Evolutionary conservation across 2,888 invertebrate species (phyloP), one percentile per base, ranked within the genome.

Genomic region (Ornithoptera priamus): DNA sequence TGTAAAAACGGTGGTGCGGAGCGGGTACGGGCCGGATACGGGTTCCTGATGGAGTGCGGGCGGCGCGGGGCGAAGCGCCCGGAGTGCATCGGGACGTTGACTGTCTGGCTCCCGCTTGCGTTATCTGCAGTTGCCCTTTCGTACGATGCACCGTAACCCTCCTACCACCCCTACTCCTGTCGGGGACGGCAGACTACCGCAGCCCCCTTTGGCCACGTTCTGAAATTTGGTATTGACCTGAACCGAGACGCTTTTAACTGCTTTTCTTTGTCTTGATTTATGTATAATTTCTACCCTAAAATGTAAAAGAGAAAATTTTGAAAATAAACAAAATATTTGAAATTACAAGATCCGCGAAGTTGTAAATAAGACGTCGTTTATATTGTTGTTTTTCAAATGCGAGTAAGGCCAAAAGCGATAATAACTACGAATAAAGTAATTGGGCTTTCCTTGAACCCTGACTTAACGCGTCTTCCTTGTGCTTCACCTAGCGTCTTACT

Each of bases 71-170:
- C 72, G 72, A 77, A 76, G 75, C 80, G 78, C 77, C 76, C 81
- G 84, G 86, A 86, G 84, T 88, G 89, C 89, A 90, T 87, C 87
- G 90, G 91, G 90, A 89, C 91, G 86, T 92, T 92, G 92, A 92
- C 92, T 92, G 92, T 92, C 92, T 92, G 91, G 89, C 85, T 82
- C 85, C 84, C 81, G 88, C 86, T 82, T 84, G 88, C 85, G 88
- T 88, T 91, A 91, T 92, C 92, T 91, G 92, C 92, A 92, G 89
- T 92, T 90, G 91, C 92, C 93, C 92, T 92, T 91, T 90, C 85
- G 89, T 89, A 87, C 90, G 89, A 89, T 92, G 91, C 90, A 89
- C 91, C 82, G 85, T 88, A 84, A 84, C 89, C 88, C 88, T 85
- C 88, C 82, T 83, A 78, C 86, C 85, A 88, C 89, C 90, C 85